A percentile compares a stretch with the other conserved stretches of the same genome.
Evolutionary conservation across 2,888 invertebrate species (phyloP).

Genomic region (Camptogramma bilineatum): DNA sequence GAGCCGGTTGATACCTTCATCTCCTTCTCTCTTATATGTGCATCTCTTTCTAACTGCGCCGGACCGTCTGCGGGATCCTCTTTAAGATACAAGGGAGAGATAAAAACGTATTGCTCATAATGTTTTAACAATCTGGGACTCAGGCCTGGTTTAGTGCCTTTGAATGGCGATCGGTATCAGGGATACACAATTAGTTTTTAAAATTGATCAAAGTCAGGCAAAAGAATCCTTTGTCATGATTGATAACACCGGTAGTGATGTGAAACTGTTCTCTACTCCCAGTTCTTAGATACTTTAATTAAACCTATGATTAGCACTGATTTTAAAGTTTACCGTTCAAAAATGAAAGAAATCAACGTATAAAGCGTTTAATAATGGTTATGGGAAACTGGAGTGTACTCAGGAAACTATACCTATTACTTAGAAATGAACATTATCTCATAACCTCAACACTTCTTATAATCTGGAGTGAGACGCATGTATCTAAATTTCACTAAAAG

Average conservation of each 20-base stretch:
- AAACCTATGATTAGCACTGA: no score
- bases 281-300: neutral
- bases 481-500: no score
- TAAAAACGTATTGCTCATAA: conserved; percentile 82
- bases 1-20: conserved; percentile 63
- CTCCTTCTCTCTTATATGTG: conserved; percentile 55
- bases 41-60: conserved; percentile 75
- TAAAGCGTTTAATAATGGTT: no score
- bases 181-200: conserved; percentile 43
- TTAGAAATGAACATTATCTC: no score
- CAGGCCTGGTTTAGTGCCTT: conserved; percentile 45
- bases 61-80: conserved; percentile 76
- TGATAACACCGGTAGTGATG: conserved; percentile 1
- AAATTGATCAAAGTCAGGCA: conserved; percentile 21
- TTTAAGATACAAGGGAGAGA: conserved; percentile 77
- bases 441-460: no score
- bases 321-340: no score
- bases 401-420: no score
- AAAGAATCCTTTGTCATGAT: conserved; percentile 12
- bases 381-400: no score
- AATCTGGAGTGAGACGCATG: no score
- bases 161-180: conserved; percentile 45
- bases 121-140: conserved; percentile 77
- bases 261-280: neutral
- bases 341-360: no score